Evolutionary conservation across 2,113 vertebrate genomes (phyloP).

Genomic region (Campylomormyrus tamandua): DNA sequence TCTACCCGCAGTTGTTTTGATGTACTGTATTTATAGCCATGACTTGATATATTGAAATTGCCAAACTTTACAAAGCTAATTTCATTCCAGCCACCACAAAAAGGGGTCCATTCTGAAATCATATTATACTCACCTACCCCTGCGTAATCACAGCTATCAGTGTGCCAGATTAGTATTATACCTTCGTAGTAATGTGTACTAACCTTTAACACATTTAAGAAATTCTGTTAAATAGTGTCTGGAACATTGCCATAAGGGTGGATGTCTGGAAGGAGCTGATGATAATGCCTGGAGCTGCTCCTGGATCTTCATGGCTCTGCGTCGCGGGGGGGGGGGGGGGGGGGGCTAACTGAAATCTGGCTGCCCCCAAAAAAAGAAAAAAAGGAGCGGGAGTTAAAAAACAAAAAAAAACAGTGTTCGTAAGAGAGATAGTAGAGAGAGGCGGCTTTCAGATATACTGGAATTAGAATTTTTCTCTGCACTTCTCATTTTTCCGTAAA

Average conservation of each 20-base stretch:
- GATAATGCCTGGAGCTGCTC: neutral
- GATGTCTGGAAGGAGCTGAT: neutral
- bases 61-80: neutral
- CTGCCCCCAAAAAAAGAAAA: too few relatives aligned
- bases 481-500: too few relatives aligned
- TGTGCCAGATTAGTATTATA: neutral
- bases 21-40: neutral
- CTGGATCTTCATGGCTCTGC: neutral
- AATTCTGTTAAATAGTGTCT: neutral
- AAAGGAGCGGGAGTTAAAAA: too few relatives aligned
- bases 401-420: too few relatives aligned
- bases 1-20: neutral
- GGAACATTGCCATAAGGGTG: neutral
- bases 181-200: neutral
- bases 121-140: neutral
- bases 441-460: too few relatives aligned
- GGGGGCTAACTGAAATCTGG: too few relatives aligned
- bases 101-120: neutral
- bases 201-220: neutral
- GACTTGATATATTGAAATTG: conserved; percentile 1
- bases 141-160: neutral
- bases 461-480: too few relatives aligned
- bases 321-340: too few relatives aligned
- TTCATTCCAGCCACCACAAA: neutral
- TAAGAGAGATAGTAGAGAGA: too few relatives aligned